Base-by-base conservation (phyloP, 37 sponge, comb jelly and placozoan genomes). In the Halisarca cf. caerulea region DNA sequence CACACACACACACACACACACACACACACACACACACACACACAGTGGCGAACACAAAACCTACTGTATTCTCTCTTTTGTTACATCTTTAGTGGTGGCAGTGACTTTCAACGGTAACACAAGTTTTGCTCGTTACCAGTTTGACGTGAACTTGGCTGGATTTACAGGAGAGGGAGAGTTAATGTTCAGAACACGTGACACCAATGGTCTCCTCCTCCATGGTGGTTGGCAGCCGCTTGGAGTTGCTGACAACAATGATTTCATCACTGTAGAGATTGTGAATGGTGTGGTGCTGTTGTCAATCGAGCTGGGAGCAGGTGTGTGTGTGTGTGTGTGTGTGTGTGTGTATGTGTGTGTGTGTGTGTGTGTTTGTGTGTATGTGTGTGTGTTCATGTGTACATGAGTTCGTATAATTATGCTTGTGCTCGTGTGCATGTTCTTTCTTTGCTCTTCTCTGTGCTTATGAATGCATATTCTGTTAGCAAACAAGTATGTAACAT, bases 151-250 rank as follows among this genome's bases (percentile, higher is more conserved):
- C 32, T 14, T 74, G 77, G 77, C 11, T 1, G 42, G 36, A 39
- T 74, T 74, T 41, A 39, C 42, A 15, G 42, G 77, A 36, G 77
- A 74, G 24, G 77, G 77, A 0, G 42, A 74, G 45, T 15, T 74
- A 17, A 43, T 32, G 7, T 37, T 74, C 25, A 74, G 77, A 24
- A 74, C 77, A 74, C 32, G 77, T 5, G 77, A 74, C 77, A 74
- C 24, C 6, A n/a, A 41, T n/a, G 77, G 38, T 25, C 42, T 74
- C 24, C 77, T 74, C 43, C 42, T 74, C 36, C 77, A 74, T 23
- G 45, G 30, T 24, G 77, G 77, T 8, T 74, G 77, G 77, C 77
- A 74, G 45, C 77, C 77, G 15, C 21, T 41, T 41, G 77, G 77
- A 1, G 45, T 17, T 2, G 9, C 77, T 7, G 77, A 74, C 45